Base-by-base conservation (phyloP, 2,113 vertebrate genomes). In the Pterocles burchelli region DNA sequence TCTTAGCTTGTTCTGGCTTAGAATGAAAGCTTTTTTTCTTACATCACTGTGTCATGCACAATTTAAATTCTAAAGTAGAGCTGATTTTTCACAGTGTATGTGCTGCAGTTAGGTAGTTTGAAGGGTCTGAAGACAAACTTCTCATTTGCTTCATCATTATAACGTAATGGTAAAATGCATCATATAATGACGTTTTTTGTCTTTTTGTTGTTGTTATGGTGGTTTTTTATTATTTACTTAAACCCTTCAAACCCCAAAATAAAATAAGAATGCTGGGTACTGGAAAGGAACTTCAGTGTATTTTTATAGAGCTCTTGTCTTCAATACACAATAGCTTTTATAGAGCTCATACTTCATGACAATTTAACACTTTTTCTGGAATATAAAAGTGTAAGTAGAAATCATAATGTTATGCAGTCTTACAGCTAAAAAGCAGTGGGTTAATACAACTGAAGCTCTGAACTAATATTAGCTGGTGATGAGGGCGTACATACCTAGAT, bases 401-500 rank as follows among this genome's bases (percentile, higher is more conserved):
- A 82, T 51, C 36, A 24, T 59, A 29, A 36, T 20, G 15, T 34
- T 58, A 41, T 17, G 10, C 15, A 77, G 59, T 58, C 51, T 67
- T 81, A 67, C 20, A 89, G 61, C 34, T 84, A 59, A 90, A 92
- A 92, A 81, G 36, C 34, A 63, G 11, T 59, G 65, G 52, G 51
- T 67, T 93, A 90, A 79, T 80, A 28, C 71, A 91, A 0, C 77
- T 75, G 70, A 59, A 51, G 29, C 74, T 59, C 68, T 87, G 91
- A 86, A 57, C 96, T 97, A 96, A 95, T 87, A 95, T 97, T 96
- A 97, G 94, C 86, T 74, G 65, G 18, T 95, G 95, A 90, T 95
- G 95, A 95, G 76, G 57, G 45, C 51, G 5, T 33, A 67, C 68
- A 55, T 95, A 87, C 83, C 80, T 95, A 61, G 7, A 15, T 89